Evolutionary conservation across 2,888 invertebrate species (phyloP).

Genomic region (Ornithoptera alexandrae): DNA sequence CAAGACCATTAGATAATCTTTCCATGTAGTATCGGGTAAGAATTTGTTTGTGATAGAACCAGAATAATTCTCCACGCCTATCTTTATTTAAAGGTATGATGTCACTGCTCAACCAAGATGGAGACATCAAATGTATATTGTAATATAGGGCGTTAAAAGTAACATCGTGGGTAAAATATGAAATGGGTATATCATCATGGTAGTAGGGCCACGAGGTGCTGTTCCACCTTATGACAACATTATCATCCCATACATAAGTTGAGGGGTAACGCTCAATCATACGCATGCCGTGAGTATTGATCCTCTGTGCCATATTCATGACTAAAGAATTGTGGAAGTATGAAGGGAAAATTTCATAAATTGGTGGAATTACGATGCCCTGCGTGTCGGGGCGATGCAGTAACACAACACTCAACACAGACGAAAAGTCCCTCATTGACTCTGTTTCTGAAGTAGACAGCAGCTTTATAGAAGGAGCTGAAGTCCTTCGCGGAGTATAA

Average conservation of each 20-base stretch:
- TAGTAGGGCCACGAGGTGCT: slow-evolving; percentile 79
- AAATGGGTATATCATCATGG: slow-evolving; percentile 75
- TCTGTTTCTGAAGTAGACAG: slow-evolving; percentile 83
- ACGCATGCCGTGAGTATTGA: slow-evolving; percentile 66
- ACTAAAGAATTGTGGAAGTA: slow-evolving; percentile 85
- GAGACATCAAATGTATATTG: slow-evolving; percentile 80
- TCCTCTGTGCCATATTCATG: slow-evolving; percentile 83
- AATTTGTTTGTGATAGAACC: slow-evolving; percentile 84
- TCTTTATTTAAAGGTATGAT: slow-evolving; percentile 76
- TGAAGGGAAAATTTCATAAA: slow-evolving; percentile 86
- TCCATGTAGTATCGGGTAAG: slow-evolving; percentile 87
- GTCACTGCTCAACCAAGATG: slow-evolving; percentile 82
- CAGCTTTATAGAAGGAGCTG: slow-evolving; percentile 84
- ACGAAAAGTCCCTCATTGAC: slow-evolving; percentile 86
- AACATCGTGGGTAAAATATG: slow-evolving; percentile 87
- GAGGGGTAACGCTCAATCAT: slow-evolving; percentile 54
- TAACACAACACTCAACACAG: slow-evolving; percentile 81
- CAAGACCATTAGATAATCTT: slow-evolving; percentile 84
- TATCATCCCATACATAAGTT: slow-evolving; percentile 63
- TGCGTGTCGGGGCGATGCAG: slow-evolving; percentile 82
- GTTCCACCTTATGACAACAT: slow-evolving; percentile 82
- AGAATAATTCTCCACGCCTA: slow-evolving; percentile 82
- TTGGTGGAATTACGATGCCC: slow-evolving; percentile 83
- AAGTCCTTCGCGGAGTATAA: slow-evolving; percentile 86
- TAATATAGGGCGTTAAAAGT: slow-evolving; percentile 84